phyloP scores from a whole-genome alignment of 2,888 invertebrate species.

The Eilema depressum region DNA sequence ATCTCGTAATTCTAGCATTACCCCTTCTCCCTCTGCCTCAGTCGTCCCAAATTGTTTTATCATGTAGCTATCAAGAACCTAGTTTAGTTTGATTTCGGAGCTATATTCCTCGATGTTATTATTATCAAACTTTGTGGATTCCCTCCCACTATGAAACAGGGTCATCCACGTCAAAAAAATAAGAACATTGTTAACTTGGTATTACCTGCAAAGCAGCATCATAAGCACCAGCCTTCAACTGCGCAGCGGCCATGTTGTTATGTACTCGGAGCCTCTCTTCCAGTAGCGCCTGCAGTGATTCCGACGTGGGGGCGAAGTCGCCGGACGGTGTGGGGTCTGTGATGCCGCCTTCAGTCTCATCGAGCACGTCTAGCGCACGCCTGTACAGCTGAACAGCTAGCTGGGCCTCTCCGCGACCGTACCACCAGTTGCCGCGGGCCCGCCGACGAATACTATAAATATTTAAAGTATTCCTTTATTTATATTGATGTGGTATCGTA shows the following conservation, averaged over 20 bases:
- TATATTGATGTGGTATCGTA: too few relatives aligned
- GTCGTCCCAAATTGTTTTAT: too few relatives aligned
- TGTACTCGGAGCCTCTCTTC: conserved; percentile 94
- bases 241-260: conserved; percentile 97
- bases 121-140: too few relatives aligned
- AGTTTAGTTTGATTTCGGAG: too few relatives aligned
- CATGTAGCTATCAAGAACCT: too few relatives aligned
- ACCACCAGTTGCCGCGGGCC: conserved; percentile 97
- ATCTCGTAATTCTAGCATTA: too few relatives aligned
- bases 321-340: conserved; percentile 84
- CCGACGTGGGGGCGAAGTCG: conserved; percentile 69
- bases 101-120: too few relatives aligned
- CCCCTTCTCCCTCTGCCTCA: too few relatives aligned
- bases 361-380: conserved; percentile 93
- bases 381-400: conserved; percentile 95
- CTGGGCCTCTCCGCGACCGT: conserved; percentile 92
- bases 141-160: too few relatives aligned
- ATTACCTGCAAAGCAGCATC: conserved; percentile 92
- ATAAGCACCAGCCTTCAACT: conserved; percentile 94
- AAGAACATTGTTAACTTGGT: not conserved
- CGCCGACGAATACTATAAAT: conserved; percentile 81
- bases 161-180: too few relatives aligned
- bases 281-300: conserved; percentile 83
- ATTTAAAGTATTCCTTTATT: too few relatives aligned
- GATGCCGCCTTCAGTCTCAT: conserved; percentile 90